Evolutionary conservation across 2,888 invertebrate species (phyloP).

Genomic region (Clostera curtula): DNA sequence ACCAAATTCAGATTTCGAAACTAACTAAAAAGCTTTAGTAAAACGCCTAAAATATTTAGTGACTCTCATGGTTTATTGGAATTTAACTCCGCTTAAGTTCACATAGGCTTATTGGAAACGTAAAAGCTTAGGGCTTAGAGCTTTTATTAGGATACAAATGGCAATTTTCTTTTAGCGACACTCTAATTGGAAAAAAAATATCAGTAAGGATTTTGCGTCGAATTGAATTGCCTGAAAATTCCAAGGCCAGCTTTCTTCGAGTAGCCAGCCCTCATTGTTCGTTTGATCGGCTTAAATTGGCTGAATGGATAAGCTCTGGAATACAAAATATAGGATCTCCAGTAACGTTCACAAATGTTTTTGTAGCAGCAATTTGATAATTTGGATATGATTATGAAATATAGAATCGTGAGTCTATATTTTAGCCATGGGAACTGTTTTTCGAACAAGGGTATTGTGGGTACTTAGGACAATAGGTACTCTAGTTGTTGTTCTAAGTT

Average conservation of each 20-base stretch:
- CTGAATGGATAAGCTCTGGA: slow-evolving; percentile 23
- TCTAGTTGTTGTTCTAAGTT: no score
- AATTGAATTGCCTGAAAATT: slow-evolving; percentile 25
- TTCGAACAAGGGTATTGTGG: no score
- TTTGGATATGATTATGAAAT: neutral
- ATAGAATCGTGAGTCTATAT: neutral
- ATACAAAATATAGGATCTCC: slow-evolving; percentile 18
- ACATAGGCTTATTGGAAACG: slow-evolving; percentile 13
- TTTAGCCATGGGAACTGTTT: no score
- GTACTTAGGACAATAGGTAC: no score
- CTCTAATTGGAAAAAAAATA: slow-evolving; percentile 28
- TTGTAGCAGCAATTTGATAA: slow-evolving; percentile 7
- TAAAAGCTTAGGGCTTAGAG: no score
- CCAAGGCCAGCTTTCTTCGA: slow-evolving; percentile 16
- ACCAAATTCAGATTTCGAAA: no score
- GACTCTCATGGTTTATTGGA: no score
- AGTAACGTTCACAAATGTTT: slow-evolving; percentile 17
- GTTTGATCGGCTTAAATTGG: slow-evolving; percentile 23
- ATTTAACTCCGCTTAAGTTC: no score
- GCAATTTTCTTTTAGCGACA: slow-evolving; percentile 7
- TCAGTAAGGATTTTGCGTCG: slow-evolving; percentile 17
- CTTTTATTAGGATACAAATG: no score
- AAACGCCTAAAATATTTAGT: no score
- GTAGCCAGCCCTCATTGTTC: slow-evolving; percentile 17
- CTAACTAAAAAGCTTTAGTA: neutral